Percentiles rank a stretch among this genome's conserved stretches.
Evolutionary conservation across 2,797 vertebrate species (phyloP).

Genomic region (Delichon dasypus): DNA sequence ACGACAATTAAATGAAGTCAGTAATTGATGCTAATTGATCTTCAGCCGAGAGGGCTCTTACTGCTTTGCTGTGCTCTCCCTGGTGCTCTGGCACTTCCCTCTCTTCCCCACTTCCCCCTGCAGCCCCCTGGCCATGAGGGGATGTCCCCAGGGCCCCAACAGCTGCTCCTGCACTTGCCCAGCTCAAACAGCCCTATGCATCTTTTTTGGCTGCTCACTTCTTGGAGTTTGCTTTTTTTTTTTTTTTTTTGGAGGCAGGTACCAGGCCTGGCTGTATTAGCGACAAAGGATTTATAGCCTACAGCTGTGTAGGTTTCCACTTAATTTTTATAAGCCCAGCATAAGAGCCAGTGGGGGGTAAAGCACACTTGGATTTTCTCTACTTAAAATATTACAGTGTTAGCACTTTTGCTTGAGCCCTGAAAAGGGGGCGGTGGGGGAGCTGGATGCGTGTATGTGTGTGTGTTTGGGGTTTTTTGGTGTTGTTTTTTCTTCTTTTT

Average conservation of each 20-base stretch:
- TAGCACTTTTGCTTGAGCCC: constrained; percentile 80
- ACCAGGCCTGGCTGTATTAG: constrained; percentile 65
- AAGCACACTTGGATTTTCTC: constrained; percentile 81
- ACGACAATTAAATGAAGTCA: constrained; percentile 86
- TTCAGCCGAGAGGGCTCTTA: constrained; percentile 76
- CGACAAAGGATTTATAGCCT: constrained; percentile 78
- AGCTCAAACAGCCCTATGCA: neutral
- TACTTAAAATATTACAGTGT: constrained; percentile 78
- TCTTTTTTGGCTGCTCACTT: neutral
- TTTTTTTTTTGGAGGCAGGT: constrained; percentile 55
- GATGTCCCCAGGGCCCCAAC: neutral
- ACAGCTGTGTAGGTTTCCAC: constrained; percentile 82
- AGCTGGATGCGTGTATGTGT: constrained; percentile 1
- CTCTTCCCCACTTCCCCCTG: neutral
- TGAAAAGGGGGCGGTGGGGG: constrained; percentile 42
- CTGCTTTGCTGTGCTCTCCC: constrained; percentile 20
- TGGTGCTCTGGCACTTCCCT: constrained; percentile 24
- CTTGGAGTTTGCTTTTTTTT: neutral
- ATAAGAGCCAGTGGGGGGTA: constrained; percentile 76
- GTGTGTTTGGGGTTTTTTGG: constrained; percentile 42
- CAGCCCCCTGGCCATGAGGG: neutral
- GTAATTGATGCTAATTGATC: constrained; percentile 90
- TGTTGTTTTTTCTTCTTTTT: neutral
- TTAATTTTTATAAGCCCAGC: constrained; percentile 82
- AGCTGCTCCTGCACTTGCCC: neutral